Percentiles rank a stretch among this genome's conserved stretches.
Conservation (phyloP, 2,113 vertebrate genomes). For the Thunnus maccoyii region DNA sequence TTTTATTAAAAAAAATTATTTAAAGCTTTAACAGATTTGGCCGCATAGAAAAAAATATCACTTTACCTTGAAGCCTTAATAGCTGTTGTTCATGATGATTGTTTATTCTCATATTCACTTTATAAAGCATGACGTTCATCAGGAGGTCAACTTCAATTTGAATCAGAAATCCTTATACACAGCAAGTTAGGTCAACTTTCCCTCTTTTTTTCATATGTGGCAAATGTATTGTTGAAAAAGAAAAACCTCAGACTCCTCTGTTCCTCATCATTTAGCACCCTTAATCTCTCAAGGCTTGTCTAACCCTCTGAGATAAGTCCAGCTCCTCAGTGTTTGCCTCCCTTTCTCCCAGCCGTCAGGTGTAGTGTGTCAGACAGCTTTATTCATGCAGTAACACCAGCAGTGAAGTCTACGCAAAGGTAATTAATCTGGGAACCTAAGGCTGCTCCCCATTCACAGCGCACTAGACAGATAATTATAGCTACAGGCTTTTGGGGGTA, state of each 20-base stretch:
- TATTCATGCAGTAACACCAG: constrained; percentile 68
- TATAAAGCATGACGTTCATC: constrained; percentile 1
- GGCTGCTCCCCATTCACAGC: constrained; percentile 62
- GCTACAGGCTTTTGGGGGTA: constrained; percentile 60
- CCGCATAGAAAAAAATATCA: background rate
- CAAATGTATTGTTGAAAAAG: background rate
- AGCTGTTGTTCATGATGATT: background rate
- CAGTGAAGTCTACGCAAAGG: constrained; percentile 67
- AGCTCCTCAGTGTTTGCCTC: constrained; percentile 40
- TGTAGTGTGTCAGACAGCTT: constrained; percentile 75
- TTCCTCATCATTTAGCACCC: constrained; percentile 65
- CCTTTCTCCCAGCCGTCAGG: constrained; percentile 55
- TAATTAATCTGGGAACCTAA: constrained; percentile 79
- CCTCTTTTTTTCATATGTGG: background rate
- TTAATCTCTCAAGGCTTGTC: constrained; percentile 50
- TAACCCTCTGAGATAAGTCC: constrained; percentile 55
- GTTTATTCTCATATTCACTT: background rate
- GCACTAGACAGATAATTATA: constrained; percentile 70
- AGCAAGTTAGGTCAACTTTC: constrained; percentile 5
- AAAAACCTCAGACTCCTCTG: constrained; percentile 26
- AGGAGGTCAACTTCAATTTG: background rate
- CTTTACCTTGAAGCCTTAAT: background rate
- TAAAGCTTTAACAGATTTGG: background rate
- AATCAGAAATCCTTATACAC: constrained; percentile 10
- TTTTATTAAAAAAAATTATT: background rate